Base-by-base conservation (phyloP, 2,888 invertebrate species). In the Brachypalpus laphriformis region DNA sequence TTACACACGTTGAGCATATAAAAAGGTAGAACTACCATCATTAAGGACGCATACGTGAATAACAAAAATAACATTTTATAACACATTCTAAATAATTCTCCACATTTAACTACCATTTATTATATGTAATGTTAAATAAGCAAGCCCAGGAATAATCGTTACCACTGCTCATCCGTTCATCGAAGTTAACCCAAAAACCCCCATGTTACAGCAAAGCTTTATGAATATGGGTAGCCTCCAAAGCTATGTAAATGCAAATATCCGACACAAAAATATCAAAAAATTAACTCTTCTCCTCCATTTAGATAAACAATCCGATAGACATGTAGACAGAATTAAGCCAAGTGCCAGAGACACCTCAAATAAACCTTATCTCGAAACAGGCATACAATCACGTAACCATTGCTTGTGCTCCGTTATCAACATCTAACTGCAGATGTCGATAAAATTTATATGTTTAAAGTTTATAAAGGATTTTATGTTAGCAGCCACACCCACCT, bases 301-400 rank as follows among this genome's bases (percentile, higher is more conserved):
- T 47, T 74, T 45, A 74, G 54, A 65, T 63, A 74, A 74, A 54
- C 63, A 63, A 31, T 16, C 31, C n/a, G 22, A 65, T 25, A 31
- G 74, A 28, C 61, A 51, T 51, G 51, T 7, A 72, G 72, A 63
- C 63, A 65, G 74, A 45, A 45, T 65, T 63, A 65, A 28, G 65
- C 34, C 42, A 16, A 51, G 9, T 51, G 14, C 61, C 72, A 72
- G 51, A 72, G 40, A 72, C 49, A 40, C 51, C 54, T 22, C 31
- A 63, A 74, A 54, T 56, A 45, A 74, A 74, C 22, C 49, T 51
- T 40, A 61, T 45, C 54, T 31, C 25, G 8, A 25, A 34, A 4
- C 6, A 51, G 37, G 37, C 47, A 25, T 49, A 61, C 40, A 49
- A 49, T 47, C 47, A 57, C 31, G 57, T 20, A 63, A 31, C 31